Base-by-base conservation (phyloP, 2,797 vertebrate genomes). In the Benthosema pterotum region DNA sequence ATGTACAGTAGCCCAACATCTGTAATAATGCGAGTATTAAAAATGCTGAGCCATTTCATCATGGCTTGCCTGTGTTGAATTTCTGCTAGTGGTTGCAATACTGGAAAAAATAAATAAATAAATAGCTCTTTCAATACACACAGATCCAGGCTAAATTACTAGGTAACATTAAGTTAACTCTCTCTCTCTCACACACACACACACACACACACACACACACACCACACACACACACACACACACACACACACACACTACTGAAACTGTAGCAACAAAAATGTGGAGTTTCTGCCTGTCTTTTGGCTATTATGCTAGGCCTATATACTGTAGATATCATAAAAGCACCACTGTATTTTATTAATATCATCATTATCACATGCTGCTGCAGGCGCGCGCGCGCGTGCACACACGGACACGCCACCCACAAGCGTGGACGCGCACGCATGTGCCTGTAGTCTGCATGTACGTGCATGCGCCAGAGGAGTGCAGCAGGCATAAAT, bases 401-500 rank as follows among this genome's bases (percentile, higher is more conserved):
- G 22, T 17, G 52, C 22, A 5, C 25, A 1, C 52, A 28, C 25
- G 14, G 1, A 3, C 50, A 73, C 69, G 7, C 13, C 43, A 46
- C 43, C 1, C 12, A 16, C 9, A 17, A 13, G 48, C 15, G 13
- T 25, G 49, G 12, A 48, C 49, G 38, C 15, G 14, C 54, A 15
- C 42, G n/a, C 22, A 18, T 28, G 18, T 14, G 45, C n/a, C 12
- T 46, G 43, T 46, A 6, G n/a, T 19, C 16, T 22, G 4, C 22
- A 2, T 59, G 45, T 42, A 77, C 64, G 76, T 75, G 79, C 64
- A 74, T 75, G 79, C 72, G 60, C 72, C 65, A 32, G 43, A 32
- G 43, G 43, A 63, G 72, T 55, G 80, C 75, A 77, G 75, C 74
- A 70, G 70, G 74, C 77, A 67, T 63, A 12, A 18, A 78, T 71